phyloP scores from a whole-genome alignment of 2,797 vertebrate species.

The Cirrhinus molitorella region DNA sequence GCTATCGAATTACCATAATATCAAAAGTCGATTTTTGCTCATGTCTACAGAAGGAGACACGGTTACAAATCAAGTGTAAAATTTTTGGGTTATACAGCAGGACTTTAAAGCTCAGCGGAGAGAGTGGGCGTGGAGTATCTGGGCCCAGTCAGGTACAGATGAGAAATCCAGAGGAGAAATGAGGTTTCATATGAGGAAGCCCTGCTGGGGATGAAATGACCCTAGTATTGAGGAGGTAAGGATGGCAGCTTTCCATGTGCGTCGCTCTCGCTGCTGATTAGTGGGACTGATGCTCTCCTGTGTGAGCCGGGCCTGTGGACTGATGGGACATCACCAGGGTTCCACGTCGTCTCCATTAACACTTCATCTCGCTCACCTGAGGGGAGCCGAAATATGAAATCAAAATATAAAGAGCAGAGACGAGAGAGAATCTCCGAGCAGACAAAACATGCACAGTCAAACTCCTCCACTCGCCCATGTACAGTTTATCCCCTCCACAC shows the following conservation, averaged over 20 bases:
- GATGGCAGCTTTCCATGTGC: slow-evolving; percentile 66
- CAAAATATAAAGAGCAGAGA: slow-evolving; percentile 59
- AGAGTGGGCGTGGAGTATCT: slow-evolving; percentile 27
- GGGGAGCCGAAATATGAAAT: slow-evolving; percentile 63
- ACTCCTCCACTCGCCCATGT: slow-evolving; percentile 25
- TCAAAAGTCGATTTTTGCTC: slow-evolving; percentile 38
- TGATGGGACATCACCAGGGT: slow-evolving; percentile 71
- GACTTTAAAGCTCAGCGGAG: slow-evolving; percentile 49
- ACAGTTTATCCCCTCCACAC: slow-evolving; percentile 29
- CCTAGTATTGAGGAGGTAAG: slow-evolving; percentile 66
- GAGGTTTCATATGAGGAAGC: slow-evolving; percentile 64
- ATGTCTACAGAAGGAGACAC: slow-evolving; percentile 40
- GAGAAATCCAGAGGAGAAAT: slow-evolving; percentile 68
- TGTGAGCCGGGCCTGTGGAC: slow-evolving; percentile 57
- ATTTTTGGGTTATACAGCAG: slow-evolving; percentile 45
- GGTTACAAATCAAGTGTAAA: slow-evolving; percentile 52
- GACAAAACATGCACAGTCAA: slow-evolving; percentile 30
- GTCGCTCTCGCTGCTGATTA: slow-evolving; percentile 69
- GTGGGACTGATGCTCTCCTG: slow-evolving; percentile 61
- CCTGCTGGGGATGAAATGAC: slow-evolving; percentile 75
- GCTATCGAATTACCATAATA: slow-evolving; percentile 51
- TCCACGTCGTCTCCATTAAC: slow-evolving; percentile 66
- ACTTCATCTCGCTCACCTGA: slow-evolving; percentile 64
- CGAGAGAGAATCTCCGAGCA: slow-evolving; percentile 45
- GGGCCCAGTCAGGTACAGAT: slow-evolving; percentile 49